Percentiles rank a stretch among this genome's conserved stretches.
Conservation (phyloP, 92 coral and sea anemone genomes). For the Palythoa heliodiscus region DNA sequence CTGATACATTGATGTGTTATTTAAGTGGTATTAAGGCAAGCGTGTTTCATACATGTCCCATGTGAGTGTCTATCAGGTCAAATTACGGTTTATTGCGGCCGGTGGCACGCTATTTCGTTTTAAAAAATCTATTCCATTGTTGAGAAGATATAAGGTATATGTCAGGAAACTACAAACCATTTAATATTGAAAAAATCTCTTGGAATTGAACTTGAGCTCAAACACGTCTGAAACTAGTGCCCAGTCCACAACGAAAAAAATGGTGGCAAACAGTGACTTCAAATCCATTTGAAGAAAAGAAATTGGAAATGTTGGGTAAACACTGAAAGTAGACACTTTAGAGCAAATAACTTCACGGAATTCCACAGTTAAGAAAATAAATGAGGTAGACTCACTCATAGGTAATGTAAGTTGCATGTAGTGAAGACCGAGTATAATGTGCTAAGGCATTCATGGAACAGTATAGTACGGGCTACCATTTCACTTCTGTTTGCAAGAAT, state of each 20-base stretch:
- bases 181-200: neutral
- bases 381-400: conserved; percentile 31
- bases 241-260: too few species aligned
- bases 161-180: neutral
- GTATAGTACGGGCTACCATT: conserved; percentile 16
- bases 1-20: neutral
- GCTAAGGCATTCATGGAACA: conserved; percentile 12
- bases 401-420: neutral
- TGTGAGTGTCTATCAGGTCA: neutral
- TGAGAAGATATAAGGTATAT: neutral
- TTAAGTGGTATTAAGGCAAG: conserved; percentile 4
- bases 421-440: too few species aligned
- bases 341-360: neutral
- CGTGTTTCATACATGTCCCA: neutral
- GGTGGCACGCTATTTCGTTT: neutral
- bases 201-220: neutral
- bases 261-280: too few species aligned
- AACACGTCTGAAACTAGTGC: neutral
- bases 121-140: neutral
- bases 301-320: neutral
- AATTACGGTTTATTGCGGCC: neutral
- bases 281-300: neutral
- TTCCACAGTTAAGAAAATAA: conserved; percentile 36
- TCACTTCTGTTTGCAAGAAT: too few species aligned
- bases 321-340: neutral